Percentiles rank a stretch among this genome's conserved stretches.
Conservation (phyloP, 2,113 vertebrate genomes). For the Donacobius atricapilla region DNA sequence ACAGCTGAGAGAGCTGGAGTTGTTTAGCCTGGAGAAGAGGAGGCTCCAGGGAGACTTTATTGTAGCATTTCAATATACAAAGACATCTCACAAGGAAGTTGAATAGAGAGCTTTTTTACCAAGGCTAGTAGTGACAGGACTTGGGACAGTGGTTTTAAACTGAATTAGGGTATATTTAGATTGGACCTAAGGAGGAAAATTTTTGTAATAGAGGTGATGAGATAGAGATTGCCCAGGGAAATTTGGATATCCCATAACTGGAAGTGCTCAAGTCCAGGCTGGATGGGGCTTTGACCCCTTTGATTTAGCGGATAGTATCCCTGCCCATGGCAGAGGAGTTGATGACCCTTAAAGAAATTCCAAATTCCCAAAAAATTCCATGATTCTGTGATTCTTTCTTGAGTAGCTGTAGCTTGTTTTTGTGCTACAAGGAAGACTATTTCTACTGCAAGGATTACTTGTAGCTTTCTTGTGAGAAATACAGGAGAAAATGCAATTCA, state of each 20-base stretch:
- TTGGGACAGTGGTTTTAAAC: background rate
- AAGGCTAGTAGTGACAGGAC: background rate
- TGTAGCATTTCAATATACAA: background rate
- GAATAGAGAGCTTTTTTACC: background rate
- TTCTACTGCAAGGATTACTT: background rate
- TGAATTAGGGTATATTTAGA: background rate
- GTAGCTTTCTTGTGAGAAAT: background rate
- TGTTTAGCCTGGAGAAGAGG: background rate
- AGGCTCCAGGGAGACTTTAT: background rate
- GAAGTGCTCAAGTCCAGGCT: background rate
- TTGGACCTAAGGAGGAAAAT: background rate
- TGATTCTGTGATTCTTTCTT: background rate
- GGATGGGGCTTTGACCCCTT: background rate
- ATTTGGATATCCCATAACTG: background rate
- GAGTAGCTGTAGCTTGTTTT: background rate
- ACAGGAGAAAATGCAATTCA: background rate
- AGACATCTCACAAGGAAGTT: background rate
- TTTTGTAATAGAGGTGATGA: background rate
- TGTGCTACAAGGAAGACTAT: background rate
- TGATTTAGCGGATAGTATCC: background rate
- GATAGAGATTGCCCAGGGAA: background rate
- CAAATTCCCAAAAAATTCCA: background rate
- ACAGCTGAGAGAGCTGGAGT: background rate
- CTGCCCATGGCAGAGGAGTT: background rate
- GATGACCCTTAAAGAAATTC: background rate